A percentile compares a stretch with the other conserved stretches of the same genome.
Conservation (phyloP, 1,140 invertebrate species). For the Hydropsyche tenuis region DNA sequence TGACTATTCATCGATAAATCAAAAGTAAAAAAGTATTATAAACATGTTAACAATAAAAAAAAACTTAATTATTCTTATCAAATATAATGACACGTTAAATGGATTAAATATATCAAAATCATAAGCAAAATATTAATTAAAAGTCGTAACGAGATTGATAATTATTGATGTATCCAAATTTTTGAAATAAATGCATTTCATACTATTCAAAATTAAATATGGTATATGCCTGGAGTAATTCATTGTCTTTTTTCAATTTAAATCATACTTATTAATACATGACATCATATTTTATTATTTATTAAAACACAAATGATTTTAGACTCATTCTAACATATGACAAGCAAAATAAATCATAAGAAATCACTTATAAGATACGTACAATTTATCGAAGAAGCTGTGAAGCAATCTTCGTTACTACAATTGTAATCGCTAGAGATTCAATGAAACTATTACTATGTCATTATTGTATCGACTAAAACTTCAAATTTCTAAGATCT, state of each 20-base stretch:
- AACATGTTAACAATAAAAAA: constrained; percentile 13
- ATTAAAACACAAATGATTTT: no score
- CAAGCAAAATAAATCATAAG: no score
- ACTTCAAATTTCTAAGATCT: constrained; percentile 23
- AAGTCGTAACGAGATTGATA: neutral
- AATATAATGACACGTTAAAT: neutral
- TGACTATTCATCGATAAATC: constrained; percentile 39
- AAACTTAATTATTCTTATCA: constrained; percentile 30
- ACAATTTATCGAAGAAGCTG: no score
- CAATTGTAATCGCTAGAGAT: constrained; percentile 14
- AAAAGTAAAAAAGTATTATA: neutral
- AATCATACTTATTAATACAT: no score
- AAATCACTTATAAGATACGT: no score
- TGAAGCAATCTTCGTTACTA: no score
- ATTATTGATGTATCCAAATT: neutral
- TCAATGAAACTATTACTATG: constrained; percentile 38
- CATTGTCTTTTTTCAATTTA: no score
- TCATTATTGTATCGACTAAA: constrained; percentile 36
- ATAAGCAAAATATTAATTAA: neutral
- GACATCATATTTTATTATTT: no score
- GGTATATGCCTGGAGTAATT: neutral
- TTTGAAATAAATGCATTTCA: constrained; percentile 4
- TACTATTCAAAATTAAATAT: neutral
- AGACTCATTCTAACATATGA: no score
- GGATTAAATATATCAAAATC: neutral